Evolutionary conservation across 1,140 invertebrate species (phyloP).

Genomic region (Bombus pascuorum): DNA sequence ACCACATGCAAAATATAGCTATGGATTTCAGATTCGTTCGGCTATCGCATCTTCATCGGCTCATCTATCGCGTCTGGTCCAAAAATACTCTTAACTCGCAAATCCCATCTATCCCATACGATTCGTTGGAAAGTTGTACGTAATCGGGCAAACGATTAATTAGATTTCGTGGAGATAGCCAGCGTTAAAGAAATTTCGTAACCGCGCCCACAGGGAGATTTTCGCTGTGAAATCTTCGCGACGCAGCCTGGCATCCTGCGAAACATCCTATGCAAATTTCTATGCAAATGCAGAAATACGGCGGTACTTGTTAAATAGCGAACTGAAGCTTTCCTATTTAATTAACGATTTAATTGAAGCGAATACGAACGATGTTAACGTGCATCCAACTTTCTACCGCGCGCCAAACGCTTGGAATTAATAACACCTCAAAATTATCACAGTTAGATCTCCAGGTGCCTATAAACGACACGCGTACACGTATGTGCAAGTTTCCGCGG

Average conservation of each 20-base stretch:
- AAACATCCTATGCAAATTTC: slow-evolving; percentile 28
- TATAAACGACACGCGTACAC: neutral
- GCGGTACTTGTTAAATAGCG: neutral
- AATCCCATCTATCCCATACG: accelerated
- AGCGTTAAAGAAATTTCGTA: neutral
- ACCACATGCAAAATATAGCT: too few species aligned
- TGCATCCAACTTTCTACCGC: slow-evolving; percentile 15
- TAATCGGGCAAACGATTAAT: neutral
- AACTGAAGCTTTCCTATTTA: slow-evolving; percentile 31
- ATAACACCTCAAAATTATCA: slow-evolving; percentile 31
- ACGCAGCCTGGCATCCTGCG: neutral
- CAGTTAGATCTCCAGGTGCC: neutral
- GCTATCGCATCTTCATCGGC: too few species aligned
- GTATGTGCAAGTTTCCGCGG: too few species aligned
- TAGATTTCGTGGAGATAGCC: neutral
- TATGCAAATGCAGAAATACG: slow-evolving; percentile 32
- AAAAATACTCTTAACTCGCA: too few species aligned
- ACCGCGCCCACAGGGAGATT: neutral
- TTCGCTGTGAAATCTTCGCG: slow-evolving; percentile 12
- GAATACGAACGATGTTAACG: slow-evolving; percentile 31
- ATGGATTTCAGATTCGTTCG: too few species aligned
- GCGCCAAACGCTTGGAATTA: slow-evolving; percentile 24
- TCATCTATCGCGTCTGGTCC: too few species aligned
- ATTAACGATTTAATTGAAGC: slow-evolving; percentile 48
- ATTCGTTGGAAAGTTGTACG: neutral